Percentiles rank a stretch among this genome's conserved stretches.
Evolutionary conservation across 2,113 vertebrate species (phyloP).

Genomic region (Brachypteracias leptosomus): DNA sequence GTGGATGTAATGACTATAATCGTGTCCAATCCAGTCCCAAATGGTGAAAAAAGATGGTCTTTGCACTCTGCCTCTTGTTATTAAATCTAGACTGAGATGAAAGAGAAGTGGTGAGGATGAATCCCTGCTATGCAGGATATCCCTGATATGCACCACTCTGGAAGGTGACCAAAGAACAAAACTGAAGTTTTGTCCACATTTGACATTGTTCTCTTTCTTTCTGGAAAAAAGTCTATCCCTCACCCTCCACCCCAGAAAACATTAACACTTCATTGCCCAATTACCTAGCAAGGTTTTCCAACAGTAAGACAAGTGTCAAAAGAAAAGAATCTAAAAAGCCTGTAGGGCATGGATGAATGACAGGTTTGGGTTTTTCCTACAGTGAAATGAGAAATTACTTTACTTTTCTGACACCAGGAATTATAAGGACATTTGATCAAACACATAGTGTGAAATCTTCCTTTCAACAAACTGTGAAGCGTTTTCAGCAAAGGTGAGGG

Average conservation of each 20-base stretch:
- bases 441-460: neutral
- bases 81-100: neutral
- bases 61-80: neutral
- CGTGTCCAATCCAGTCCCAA: neutral
- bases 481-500: neutral
- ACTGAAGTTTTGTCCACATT: neutral
- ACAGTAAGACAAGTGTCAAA: neutral
- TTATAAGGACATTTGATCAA: neutral
- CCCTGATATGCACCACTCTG: neutral
- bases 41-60: neutral
- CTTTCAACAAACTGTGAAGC: neutral
- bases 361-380: neutral
- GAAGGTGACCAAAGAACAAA: neutral
- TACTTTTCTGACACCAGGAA: neutral
- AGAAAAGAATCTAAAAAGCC: neutral
- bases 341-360: neutral
- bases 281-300: neutral
- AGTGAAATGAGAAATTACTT: neutral
- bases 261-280: neutral
- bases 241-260: accelerated
- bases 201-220: neutral
- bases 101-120: neutral
- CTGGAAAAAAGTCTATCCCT: neutral
- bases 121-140: no score
- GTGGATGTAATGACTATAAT: neutral